Evolutionary conservation across 2,113 vertebrate species (phyloP).

Genomic region (Cyphomyrus plagiostoma): DNA sequence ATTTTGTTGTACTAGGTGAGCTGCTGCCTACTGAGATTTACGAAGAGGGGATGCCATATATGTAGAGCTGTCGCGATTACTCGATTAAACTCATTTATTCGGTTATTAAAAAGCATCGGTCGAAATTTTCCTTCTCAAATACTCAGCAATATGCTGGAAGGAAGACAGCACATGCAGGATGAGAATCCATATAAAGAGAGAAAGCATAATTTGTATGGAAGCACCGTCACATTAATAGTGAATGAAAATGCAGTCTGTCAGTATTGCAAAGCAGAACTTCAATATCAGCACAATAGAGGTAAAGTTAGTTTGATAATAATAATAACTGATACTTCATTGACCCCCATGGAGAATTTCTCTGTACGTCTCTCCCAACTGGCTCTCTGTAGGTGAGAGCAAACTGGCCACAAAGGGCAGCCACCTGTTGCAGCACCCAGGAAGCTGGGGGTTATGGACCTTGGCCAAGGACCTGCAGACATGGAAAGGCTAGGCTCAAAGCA

Average conservation of each 20-base stretch:
- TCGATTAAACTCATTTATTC: not conserved
- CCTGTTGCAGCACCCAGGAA: no score
- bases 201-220: not conserved
- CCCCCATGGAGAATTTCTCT: no score
- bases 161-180: not conserved
- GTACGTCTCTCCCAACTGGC: no score
- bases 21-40: not conserved
- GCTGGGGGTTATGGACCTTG: no score
- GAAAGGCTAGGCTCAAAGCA: no score
- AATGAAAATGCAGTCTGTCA: not conserved
- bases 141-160: not conserved
- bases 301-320: no score
- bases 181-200: not conserved
- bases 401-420: no score
- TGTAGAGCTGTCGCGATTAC: not conserved
- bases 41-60: not conserved
- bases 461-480: no score
- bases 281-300: not conserved
- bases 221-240: not conserved
- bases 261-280: not conserved
- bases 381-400: no score
- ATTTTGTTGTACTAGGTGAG: not conserved
- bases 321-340: no score
- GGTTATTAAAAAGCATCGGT: not conserved
- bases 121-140: not conserved